Percentiles rank a stretch among this genome's conserved stretches.
Evolutionary conservation across 2,113 vertebrate species (phyloP).

Genomic region (Neogobius melanostomus): DNA sequence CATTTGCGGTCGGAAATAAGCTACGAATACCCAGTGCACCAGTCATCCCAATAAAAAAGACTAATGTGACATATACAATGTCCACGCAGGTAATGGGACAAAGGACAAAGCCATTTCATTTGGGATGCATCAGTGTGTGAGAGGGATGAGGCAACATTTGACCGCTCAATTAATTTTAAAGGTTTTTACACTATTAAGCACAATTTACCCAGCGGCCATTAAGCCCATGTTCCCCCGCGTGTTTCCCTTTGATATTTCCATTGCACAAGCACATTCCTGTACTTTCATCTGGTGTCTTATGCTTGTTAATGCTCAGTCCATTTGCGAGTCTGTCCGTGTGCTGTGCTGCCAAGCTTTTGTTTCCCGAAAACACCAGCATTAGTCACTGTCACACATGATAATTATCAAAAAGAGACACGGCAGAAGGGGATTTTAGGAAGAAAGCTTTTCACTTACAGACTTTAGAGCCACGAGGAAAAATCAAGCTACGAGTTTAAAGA

Average conservation of each 20-base stretch:
- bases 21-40: constrained; percentile 12
- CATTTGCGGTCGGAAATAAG: constrained; percentile 37
- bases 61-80: constrained; percentile 31
- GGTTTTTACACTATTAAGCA: constrained; percentile 67
- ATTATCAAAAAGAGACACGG: constrained; percentile 9
- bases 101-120: constrained; percentile 46
- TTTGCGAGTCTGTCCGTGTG: constrained; percentile 28
- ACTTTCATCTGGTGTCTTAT: constrained; percentile 43
- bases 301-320: constrained; percentile 8
- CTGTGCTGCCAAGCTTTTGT: constrained; percentile 20
- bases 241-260: constrained; percentile 58
- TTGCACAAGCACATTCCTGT: constrained; percentile 39
- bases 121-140: constrained; percentile 38
- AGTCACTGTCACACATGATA: constrained; percentile 15
- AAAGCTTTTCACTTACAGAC: constrained; percentile 7
- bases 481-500: not conserved
- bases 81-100: constrained; percentile 38
- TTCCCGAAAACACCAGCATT: constrained; percentile 16
- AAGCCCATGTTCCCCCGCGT: constrained; percentile 24
- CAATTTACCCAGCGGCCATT: constrained; percentile 60
- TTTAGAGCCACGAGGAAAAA: not conserved
- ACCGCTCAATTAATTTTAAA: constrained; percentile 69
- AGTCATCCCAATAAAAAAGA: constrained; percentile 40
- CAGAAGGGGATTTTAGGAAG: not conserved
- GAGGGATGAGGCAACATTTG: constrained; percentile 57